phyloP scores from a whole-genome alignment of 2,888 invertebrate species.

The Pycnomerus fuliginosus region DNA sequence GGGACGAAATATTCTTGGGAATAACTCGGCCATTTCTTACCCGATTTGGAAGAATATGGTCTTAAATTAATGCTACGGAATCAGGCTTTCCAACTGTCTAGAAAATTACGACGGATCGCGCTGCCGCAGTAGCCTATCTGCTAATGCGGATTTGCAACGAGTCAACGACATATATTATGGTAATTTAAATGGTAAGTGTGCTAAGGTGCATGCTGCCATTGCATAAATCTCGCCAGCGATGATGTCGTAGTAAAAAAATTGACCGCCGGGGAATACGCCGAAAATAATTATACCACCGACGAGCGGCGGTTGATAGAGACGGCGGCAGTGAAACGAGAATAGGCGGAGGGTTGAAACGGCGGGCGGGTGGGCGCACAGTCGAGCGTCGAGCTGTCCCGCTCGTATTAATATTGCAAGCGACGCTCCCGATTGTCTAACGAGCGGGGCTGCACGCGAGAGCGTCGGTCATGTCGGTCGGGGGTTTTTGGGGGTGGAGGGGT shows the following conservation, averaged over 20 bases:
- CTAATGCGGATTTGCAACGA: too few species aligned
- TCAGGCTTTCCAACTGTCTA: too few species aligned
- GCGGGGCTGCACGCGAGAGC: slow-evolving; percentile 41
- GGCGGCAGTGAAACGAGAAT: slow-evolving; percentile 1
- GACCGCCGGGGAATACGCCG: slow-evolving; percentile 23
- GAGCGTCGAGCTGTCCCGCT: slow-evolving; percentile 37
- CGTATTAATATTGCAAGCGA: slow-evolving; percentile 49
- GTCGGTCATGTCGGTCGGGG: slow-evolving; percentile 29
- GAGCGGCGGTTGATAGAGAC: slow-evolving; percentile 27
- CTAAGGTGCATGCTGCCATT: too few species aligned
- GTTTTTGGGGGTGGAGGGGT: slow-evolving; percentile 22
- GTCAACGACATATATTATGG: too few species aligned
- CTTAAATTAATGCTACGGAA: too few species aligned
- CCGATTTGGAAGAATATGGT: too few species aligned
- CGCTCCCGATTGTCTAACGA: slow-evolving; percentile 50
- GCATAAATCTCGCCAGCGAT: too few species aligned
- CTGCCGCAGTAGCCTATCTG: too few species aligned
- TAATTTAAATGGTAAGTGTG: too few species aligned
- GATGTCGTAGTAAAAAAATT: slow-evolving; percentile 26
- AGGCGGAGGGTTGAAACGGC: neutral
- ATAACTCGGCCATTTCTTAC: too few species aligned
- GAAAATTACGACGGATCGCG: too few species aligned
- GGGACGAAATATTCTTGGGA: too few species aligned
- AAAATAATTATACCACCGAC: slow-evolving; percentile 29
- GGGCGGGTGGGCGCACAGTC: slow-evolving; percentile 20